A percentile compares a stretch with the other conserved stretches of the same genome.
Evolutionary conservation across 1,140 invertebrate species (phyloP).

Genomic region (Ooceraea biroi): DNA sequence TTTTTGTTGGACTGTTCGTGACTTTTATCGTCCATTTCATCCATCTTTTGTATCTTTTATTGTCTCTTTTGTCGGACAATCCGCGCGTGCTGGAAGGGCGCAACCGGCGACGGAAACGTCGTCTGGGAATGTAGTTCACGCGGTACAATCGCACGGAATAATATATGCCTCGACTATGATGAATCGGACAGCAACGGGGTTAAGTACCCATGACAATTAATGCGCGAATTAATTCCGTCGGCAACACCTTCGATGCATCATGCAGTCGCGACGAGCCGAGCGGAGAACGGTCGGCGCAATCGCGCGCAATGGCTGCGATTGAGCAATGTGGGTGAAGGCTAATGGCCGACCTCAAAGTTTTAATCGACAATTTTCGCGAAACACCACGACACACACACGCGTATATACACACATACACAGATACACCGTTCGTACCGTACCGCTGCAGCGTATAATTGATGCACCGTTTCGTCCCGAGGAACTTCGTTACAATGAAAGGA

Average conservation of each 20-base stretch:
- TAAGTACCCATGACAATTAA: conserved; percentile 60
- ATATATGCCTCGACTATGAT: conserved; percentile 21
- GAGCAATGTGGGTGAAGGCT: conserved; percentile 81
- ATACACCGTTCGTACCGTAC: no score
- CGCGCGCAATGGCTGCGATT: conserved; percentile 58
- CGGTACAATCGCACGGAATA: conserved; percentile 30
- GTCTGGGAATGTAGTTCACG: conserved; percentile 30
- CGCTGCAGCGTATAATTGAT: background rate
- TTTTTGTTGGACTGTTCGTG: no score
- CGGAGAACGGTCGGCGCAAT: conserved; percentile 65
- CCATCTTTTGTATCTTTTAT: no score
- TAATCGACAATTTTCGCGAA: conserved; percentile 78
- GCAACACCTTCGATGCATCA: conserved; percentile 60
- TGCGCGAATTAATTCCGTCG: conserved; percentile 65
- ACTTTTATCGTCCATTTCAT: no score
- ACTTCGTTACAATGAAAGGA: conserved; percentile 25
- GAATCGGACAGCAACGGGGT: conserved; percentile 6
- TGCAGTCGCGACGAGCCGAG: conserved; percentile 26
- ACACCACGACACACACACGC: conserved; percentile 38
- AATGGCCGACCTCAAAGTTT: conserved; percentile 81
- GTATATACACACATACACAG: no score
- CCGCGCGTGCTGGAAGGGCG: background rate
- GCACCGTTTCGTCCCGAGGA: background rate
- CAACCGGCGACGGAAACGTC: no score
- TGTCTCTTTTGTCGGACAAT: background rate